These are phyloP conservation scores for Hirtodrosophila trivittata DNA, from an alignment of 2,888 invertebrate genomes.

Conservation along the genomic window DNA sequence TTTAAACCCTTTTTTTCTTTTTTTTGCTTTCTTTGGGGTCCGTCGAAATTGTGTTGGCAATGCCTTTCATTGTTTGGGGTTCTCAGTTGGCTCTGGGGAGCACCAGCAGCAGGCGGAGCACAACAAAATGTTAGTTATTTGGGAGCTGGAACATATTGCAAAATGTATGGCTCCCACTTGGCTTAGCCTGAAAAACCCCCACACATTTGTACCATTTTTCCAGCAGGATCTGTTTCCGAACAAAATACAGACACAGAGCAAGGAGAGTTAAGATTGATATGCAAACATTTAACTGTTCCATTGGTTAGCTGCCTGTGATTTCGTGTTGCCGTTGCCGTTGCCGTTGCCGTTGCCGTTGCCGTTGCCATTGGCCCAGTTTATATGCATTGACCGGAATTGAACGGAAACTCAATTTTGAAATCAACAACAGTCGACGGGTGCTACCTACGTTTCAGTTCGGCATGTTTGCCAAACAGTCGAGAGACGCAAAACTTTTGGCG, in stretches of 20 bases:
- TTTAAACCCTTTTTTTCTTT: slow-evolving; percentile 16
- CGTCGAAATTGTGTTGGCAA: slow-evolving; percentile 51
- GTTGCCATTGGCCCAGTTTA: slow-evolving; percentile 44
- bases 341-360: slow-evolving; percentile 14
- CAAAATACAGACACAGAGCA: slow-evolving; percentile 3
- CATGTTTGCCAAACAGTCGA: slow-evolving; percentile 30
- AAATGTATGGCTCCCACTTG: slow-evolving; percentile 74
- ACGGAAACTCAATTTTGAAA: slow-evolving; percentile 48
- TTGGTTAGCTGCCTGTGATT: slow-evolving; percentile 64
- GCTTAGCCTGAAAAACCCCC: slow-evolving; percentile 47
- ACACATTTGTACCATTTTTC: slow-evolving; percentile 37
- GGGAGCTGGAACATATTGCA: slow-evolving; percentile 43
- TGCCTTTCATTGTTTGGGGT: slow-evolving; percentile 54
- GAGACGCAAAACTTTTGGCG: slow-evolving; percentile 51
- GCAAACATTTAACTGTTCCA: slow-evolving; percentile 71
- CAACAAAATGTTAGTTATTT: slow-evolving; percentile 41
- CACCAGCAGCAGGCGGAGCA: slow-evolving; percentile 21
- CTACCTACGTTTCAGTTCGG: not conserved
- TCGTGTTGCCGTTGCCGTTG: slow-evolving; percentile 44
- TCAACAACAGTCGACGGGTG: slow-evolving; percentile 13
- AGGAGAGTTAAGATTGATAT: slow-evolving; percentile 66
- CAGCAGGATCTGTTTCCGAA: slow-evolving; percentile 2
- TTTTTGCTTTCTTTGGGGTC: slow-evolving; percentile 1
- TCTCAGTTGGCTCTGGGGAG: slow-evolving; percentile 27
- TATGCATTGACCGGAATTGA: slow-evolving; percentile 56